phyloP scores from a whole-genome alignment of 2,113 vertebrate species.

The Thymallus thymallus region DNA sequence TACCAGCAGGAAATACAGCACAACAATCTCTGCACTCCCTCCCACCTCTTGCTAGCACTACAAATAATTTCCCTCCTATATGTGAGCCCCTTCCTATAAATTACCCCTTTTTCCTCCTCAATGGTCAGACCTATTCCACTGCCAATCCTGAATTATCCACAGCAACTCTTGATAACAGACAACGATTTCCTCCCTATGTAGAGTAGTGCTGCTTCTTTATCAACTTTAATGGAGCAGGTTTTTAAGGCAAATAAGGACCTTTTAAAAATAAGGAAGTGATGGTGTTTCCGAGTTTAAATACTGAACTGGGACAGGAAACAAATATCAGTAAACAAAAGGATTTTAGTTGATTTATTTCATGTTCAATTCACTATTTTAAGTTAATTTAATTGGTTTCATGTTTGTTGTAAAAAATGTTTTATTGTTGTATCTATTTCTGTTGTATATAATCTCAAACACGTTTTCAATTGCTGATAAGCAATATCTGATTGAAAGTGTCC shows the following conservation, averaged over 20 bases:
- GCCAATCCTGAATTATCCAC: slow-evolving; percentile 21
- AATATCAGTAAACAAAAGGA: not conserved
- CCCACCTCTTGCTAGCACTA: slow-evolving; percentile 8
- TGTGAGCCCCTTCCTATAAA: slow-evolving; percentile 17
- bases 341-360: not conserved
- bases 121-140: slow-evolving; percentile 39
- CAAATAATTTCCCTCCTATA: slow-evolving; percentile 9
- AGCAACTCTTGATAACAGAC: not conserved
- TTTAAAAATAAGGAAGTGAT: not conserved
- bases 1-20: not conserved
- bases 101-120: slow-evolving; percentile 45
- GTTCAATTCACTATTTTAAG: not conserved
- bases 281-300: too few species aligned
- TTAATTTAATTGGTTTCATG: not conserved
- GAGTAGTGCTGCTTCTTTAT: not conserved
- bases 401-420: not conserved
- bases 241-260: not conserved
- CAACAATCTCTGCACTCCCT: not conserved
- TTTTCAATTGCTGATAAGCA: not conserved
- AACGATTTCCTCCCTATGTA: not conserved
- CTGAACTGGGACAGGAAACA: not conserved
- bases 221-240: not conserved
- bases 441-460: not conserved
- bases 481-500: not conserved
- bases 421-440: not conserved